A percentile compares a stretch with the other conserved stretches of the same genome.
Evolutionary conservation across 2,797 vertebrate genomes (phyloP).

Genomic region (Fistularia tabacaria): DNA sequence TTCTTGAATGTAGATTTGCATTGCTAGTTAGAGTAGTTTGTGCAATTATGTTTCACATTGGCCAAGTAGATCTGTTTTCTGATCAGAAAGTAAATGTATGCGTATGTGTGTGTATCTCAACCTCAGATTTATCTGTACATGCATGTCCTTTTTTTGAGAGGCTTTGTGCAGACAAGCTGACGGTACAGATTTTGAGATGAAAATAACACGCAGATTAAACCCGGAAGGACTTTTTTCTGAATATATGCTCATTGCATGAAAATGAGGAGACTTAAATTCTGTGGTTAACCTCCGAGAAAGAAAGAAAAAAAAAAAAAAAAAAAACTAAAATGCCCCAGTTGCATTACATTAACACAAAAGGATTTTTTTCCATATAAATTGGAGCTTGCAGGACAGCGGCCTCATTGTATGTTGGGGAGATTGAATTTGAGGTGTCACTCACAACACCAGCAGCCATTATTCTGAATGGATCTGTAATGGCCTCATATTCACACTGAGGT

Average conservation of each 20-base stretch:
- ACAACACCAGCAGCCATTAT: conserved; percentile 63
- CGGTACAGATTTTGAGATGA: conserved; percentile 61
- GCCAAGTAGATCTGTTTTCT: conserved; percentile 31
- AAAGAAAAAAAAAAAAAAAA: neutral
- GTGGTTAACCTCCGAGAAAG: too few relatives aligned
- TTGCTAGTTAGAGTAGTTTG: conserved; percentile 31
- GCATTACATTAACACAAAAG: conserved; percentile 27
- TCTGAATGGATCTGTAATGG: conserved; percentile 71
- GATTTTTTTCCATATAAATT: conserved; percentile 38
- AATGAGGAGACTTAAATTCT: too few relatives aligned
- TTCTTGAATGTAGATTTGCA: conserved; percentile 28
- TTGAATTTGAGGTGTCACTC: conserved; percentile 60
- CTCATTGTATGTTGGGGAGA: conserved; percentile 36
- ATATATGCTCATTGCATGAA: conserved; percentile 6
- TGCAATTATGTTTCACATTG: conserved; percentile 48
- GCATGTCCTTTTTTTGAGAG: conserved; percentile 42
- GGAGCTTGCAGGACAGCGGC: conserved; percentile 33
- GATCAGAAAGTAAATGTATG: too few relatives aligned
- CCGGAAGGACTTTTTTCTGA: conserved; percentile 43
- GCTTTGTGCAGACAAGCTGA: conserved; percentile 45
- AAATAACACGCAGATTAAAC: conserved; percentile 59
- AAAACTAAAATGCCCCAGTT: conserved; percentile 7
- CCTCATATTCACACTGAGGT: conserved; percentile 62
- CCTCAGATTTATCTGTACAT: conserved; percentile 29
- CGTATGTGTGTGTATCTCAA: conserved; percentile 1